phyloP scores from a whole-genome alignment of 2,888 invertebrate genomes.

The Hirtodrosophila histrioides region DNA sequence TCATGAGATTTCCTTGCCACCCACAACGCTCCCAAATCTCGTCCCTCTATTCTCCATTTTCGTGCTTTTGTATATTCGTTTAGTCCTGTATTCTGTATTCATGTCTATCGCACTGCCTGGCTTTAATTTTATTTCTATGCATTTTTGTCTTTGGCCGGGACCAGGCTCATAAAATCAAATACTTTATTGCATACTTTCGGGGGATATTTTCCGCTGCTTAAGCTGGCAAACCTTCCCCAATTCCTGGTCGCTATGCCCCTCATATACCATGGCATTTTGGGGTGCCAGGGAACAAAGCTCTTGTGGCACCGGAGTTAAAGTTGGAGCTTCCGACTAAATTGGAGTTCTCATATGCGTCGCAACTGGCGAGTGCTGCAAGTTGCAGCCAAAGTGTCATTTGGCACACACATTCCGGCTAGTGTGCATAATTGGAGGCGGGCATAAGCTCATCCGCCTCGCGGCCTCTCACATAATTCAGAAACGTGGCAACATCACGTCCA shows the following conservation, averaged over 20 bases:
- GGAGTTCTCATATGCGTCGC: slow-evolving; percentile 2
- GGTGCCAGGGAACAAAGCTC: background rate
- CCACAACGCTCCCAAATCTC: background rate
- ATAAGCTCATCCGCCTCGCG: slow-evolving; percentile 1
- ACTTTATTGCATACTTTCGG: slow-evolving; percentile 50
- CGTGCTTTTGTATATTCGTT: background rate
- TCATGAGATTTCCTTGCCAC: slow-evolving; percentile 31
- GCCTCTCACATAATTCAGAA: slow-evolving; percentile 8
- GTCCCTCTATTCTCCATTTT: background rate
- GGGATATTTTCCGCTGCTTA: slow-evolving; percentile 28
- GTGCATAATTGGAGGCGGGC: slow-evolving; percentile 57
- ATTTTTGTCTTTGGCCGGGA: slow-evolving; percentile 19
- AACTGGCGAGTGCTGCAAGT: slow-evolving; percentile 3
- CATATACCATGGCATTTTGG: slow-evolving; percentile 68
- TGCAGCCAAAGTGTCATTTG: slow-evolving; percentile 36
- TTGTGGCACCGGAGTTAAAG: slow-evolving; percentile 2
- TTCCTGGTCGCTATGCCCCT: slow-evolving; percentile 19
- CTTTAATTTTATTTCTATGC: slow-evolving; percentile 44
- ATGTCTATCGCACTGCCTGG: slow-evolving; percentile 11
- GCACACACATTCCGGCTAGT: slow-evolving; percentile 31
- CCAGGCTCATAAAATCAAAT: slow-evolving; percentile 37
- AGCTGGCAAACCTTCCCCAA: background rate
- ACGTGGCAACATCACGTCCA: slow-evolving; percentile 7
- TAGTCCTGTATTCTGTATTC: background rate
- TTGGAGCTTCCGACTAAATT: slow-evolving; percentile 14